Percentiles rank a stretch among this genome's conserved stretches.
Evolutionary conservation across 2,113 vertebrate genomes (phyloP).

Genomic region (Mus spicilegus): DNA sequence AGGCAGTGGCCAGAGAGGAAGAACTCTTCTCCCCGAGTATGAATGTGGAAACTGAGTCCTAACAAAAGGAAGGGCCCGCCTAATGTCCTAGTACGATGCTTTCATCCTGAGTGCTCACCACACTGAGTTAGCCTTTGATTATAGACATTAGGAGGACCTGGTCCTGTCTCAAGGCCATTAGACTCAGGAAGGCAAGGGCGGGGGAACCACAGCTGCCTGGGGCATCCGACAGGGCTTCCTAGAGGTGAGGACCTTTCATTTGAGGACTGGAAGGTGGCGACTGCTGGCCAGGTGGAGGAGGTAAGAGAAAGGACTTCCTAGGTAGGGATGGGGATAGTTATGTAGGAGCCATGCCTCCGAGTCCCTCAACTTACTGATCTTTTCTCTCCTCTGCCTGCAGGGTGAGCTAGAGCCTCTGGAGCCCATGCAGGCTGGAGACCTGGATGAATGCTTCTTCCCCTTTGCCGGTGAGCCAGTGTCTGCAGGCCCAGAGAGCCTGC

Average conservation of each 20-base stretch:
- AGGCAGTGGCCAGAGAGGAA: neutral
- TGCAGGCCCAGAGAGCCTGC: slow-evolving; percentile 79
- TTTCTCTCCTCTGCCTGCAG: slow-evolving; percentile 71
- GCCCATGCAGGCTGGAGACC: slow-evolving; percentile 66
- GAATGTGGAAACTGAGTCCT: neutral
- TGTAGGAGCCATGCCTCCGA: neutral
- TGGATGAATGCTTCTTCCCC: slow-evolving; percentile 84
- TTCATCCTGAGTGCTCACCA: neutral
- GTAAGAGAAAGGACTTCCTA: neutral
- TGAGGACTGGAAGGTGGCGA: neutral
- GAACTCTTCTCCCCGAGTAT: neutral
- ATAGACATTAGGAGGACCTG: neutral
- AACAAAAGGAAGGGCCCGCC: neutral
- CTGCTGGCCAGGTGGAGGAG: neutral
- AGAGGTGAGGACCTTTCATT: neutral
- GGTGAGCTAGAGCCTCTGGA: slow-evolving; percentile 78
- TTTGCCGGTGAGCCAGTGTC: slow-evolving; percentile 75
- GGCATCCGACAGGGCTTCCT: neutral
- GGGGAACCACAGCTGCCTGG: neutral
- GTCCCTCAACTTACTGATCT: neutral
- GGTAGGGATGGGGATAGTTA: neutral
- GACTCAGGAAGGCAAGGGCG: neutral
- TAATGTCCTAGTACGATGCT: neutral
- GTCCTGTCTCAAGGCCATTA: neutral
- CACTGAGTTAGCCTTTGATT: neutral